Evolutionary conservation across 2,888 invertebrate genomes (phyloP), one percentile per base, ranked within the genome.

Genomic region (Drosophila formosana): DNA sequence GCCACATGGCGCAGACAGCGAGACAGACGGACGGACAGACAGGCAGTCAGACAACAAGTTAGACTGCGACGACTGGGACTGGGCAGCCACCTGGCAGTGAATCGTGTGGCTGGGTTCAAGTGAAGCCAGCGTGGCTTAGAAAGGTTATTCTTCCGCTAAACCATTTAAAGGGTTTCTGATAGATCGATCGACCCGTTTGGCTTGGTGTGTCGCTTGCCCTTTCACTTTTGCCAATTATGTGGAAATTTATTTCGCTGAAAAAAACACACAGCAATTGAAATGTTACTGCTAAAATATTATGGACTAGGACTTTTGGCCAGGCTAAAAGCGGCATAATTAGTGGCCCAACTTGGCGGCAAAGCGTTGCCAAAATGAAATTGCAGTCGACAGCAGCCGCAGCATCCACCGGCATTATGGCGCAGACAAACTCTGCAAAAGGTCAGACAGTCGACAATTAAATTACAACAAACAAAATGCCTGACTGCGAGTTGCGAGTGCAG

Each of bases 121-220:
- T 69, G 43, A 80, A 72, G 72, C 69, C 43, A 9, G 18, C 30
- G 32, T 26, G 80, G 69, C 87, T 88, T 75, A 84, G 82, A 86
- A 86, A 86, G 86, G 86, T 86, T 89, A 86, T 85, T 89, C 88
- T 89, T 89, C 88, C 86, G 89, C 82, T 74, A 78, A 85, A 78
- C 89, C 75, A 85, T 85, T 88, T 88, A 82, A 82, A 87, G 86
- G 89, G 86, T 56, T 13, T 13, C 45, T 46, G 23, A 39, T 52
- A 57, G 11, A 30, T 28, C 45, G 53, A 74, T 9, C 57, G 5
- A 37, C 37, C 37, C 39, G 39, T 13, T 41, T 41, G 56, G 50
- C 25, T 58, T 26, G 58, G 25, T 62, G 58, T 50, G 58, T 43
- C 26, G 5, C 45, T 71, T 86, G 89, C 82, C 86, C 86, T 87